Base-by-base conservation (phyloP, 2,888 invertebrate species). In the Ochropleura leucogaster region DNA sequence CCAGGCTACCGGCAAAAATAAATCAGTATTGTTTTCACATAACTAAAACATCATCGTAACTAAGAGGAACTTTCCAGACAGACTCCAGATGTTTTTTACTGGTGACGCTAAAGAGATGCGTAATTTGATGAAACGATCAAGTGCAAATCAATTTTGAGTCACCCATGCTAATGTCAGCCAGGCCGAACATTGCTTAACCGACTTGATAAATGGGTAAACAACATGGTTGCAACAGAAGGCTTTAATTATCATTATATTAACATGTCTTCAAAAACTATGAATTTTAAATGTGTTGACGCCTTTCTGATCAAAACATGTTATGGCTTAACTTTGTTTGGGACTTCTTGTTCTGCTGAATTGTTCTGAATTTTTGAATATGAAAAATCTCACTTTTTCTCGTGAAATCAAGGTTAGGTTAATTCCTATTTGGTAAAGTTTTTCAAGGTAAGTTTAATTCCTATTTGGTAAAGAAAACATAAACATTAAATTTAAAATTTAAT, bases 241-340 rank as follows among this genome's bases (percentile, higher is more conserved):
- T 73, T 69, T 64, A 71, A 79, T 80, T 85, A 84, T 65, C 74
- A 79, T 79, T 72, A 60, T 71, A 74, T 81, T 84, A 69, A 63
- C 74, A 74, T 77, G 57, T 72, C 77, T 73, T 69, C 3, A 72
- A 74, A 72, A 74, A 66, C 44, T 20, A 53, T 59, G 70, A 69
- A 72, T 76, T 72, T 69, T 10, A 67, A 59, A 64, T 64, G 20
- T 62, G 64, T 70, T 68, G 40, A 73, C 42, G 42, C n/a, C 18
- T 79, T 66, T 80, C 8, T 66, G 30, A 63, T 47, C 47, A 66
- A 71, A 70, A 65, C 40, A 76, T 80, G 49, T 40, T 65, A 46
- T 47, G 30, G n/a, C 40, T 18, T 53, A 53, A 20, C 18, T 53
- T 47, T 79, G 14, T 14, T 12, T 60, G 12, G 64, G 40, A 49